Percentiles rank a stretch among this genome's conserved stretches.
phyloP scores from a whole-genome alignment of 2,113 vertebrate genomes.

The Tringa solitaria region DNA sequence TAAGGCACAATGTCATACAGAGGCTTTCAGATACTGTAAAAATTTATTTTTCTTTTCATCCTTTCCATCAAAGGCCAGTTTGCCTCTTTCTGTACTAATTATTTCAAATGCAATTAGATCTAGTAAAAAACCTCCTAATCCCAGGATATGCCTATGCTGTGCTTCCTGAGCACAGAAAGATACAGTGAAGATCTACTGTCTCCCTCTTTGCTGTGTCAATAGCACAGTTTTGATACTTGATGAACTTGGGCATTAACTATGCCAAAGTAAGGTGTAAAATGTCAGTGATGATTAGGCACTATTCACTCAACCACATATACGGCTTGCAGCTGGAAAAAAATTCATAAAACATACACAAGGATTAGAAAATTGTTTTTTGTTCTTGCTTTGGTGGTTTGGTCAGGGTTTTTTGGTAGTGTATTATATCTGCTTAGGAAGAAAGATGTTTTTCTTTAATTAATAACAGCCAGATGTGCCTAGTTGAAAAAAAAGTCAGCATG shows the following conservation, averaged over 20 bases:
- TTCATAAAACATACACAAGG: background rate
- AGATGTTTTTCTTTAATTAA: background rate
- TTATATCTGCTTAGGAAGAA: background rate
- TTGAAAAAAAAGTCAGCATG: background rate
- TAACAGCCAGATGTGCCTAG: background rate
- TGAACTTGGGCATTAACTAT: background rate
- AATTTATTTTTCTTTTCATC: background rate
- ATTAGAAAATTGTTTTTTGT: background rate
- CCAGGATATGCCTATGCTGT: background rate
- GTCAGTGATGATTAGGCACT: background rate
- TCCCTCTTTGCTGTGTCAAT: background rate
- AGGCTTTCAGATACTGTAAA: background rate
- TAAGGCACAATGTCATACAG: rapidly evolving
- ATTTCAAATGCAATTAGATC: background rate
- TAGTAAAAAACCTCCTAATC: background rate
- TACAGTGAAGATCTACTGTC: background rate
- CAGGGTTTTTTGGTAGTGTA: background rate
- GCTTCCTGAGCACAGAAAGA: background rate
- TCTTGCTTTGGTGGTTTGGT: background rate
- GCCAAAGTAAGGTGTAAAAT: background rate
- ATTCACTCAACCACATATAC: background rate
- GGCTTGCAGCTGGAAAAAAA: background rate
- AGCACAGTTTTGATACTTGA: rapidly evolving
- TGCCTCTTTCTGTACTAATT: background rate
- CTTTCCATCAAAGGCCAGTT: background rate